Base-by-base conservation (phyloP, 2,888 invertebrate species). In the Podotricha telesiphe region DNA sequence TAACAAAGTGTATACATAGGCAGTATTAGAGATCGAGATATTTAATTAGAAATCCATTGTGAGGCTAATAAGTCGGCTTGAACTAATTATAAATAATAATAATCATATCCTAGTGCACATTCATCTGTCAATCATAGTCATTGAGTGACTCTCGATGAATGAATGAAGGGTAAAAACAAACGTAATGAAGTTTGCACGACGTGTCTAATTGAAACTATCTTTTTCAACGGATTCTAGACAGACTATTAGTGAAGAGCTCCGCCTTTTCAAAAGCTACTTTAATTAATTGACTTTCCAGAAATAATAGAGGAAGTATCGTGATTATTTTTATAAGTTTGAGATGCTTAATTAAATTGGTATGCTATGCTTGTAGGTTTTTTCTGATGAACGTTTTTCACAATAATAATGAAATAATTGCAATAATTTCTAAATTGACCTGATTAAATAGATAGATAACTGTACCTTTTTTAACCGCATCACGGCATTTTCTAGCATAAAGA, bases 111-210 rank as follows among this genome's bases (percentile, higher is more conserved):
- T 50, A 61, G 42, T 53, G 61, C 48, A 65, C 73, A 74, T 74
- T 73, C 72, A 70, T 58, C 73, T 69, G 74, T 70, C 74, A 73
- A 72, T 74, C 74, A 72, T 70, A 63, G 40, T n/a, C 63, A 42
- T 64, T 63, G 64, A 64, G 55, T 22, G 63, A 58, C 47, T 58
- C 65, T 51, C 37, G 67, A 62, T 47, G 34, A 50, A 20, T 63
- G 65, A 65, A 64, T 34, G 53, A 61, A 67, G 34, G 51, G 28
- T 50, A 67, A 61, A 61, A 67, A 67, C 61, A 53, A 53, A 17
- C 17, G 15, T 66, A 66, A 51, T 51, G 66, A 71, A 69, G 62
- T 64, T 55, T 67, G 63, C 58, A 59, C 63, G 20, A 42, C 48
- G 48, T 50, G 45, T 48, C 40, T 64, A 65, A 51, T 69, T 65